Conservation (phyloP, 2,113 vertebrate genomes). For the Casuarius casuarius region DNA sequence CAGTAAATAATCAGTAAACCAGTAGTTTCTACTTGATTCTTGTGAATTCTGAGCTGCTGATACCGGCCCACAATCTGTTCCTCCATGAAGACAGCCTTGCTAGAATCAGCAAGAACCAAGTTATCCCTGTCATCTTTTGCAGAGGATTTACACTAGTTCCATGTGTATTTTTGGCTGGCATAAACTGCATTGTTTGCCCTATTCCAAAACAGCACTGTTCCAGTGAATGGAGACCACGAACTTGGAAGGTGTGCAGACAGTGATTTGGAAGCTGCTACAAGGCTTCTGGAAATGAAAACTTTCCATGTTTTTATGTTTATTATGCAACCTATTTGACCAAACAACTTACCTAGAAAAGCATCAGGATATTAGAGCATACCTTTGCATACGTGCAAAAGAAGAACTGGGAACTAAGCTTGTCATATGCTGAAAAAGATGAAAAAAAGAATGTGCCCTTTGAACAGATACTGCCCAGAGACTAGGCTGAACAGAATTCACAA, state of each 20-base stretch:
- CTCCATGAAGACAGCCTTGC: background rate
- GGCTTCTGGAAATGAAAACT: background rate
- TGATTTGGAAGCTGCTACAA: background rate
- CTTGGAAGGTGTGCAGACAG: background rate
- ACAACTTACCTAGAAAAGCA: background rate
- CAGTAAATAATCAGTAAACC: background rate
- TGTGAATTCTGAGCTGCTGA: background rate
- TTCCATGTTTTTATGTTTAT: background rate
- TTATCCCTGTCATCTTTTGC: background rate
- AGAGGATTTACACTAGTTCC: background rate
- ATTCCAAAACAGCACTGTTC: background rate
- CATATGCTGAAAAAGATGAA: background rate
- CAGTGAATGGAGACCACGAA: background rate
- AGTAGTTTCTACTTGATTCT: background rate
- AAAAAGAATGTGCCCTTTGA: background rate
- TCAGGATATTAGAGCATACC: background rate
- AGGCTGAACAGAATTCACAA: background rate
- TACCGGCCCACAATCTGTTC: background rate
- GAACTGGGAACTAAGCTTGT: background rate
- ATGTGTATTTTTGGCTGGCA: background rate
- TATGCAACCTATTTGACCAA: background rate
- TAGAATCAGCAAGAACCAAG: background rate
- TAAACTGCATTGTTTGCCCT: background rate
- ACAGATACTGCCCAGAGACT: background rate
- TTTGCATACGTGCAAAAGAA: background rate